phyloP scores from a whole-genome alignment of 2,888 invertebrate genomes.

The Rhingia rostrata region DNA sequence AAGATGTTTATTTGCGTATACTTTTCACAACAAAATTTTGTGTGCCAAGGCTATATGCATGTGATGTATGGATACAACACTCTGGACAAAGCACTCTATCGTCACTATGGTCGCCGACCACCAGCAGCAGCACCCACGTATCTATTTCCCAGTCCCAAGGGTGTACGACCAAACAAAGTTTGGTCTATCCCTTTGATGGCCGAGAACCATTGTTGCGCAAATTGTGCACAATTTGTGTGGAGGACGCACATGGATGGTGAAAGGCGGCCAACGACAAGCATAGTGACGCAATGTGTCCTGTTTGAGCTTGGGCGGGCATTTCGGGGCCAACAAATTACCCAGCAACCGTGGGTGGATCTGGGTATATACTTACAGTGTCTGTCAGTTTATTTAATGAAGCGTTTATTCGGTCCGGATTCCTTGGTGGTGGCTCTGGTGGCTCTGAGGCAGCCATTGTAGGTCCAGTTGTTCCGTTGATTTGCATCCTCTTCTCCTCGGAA shows the following conservation, averaged over 20 bases:
- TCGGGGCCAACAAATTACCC: slow-evolving; percentile 32
- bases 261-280: not conserved
- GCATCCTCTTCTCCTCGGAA: slow-evolving; percentile 78
- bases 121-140: not conserved
- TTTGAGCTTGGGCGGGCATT: not conserved
- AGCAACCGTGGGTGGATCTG: slow-evolving; percentile 7
- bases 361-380: slow-evolving; percentile 81
- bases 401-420: slow-evolving; percentile 83
- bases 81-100: slow-evolving; percentile 23
- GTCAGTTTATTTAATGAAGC: slow-evolving; percentile 82
- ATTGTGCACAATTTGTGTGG: slow-evolving; percentile 42
- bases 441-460: slow-evolving; percentile 83
- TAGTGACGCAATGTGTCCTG: slow-evolving; percentile 39
- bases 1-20: not conserved
- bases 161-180: slow-evolving; percentile 1
- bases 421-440: slow-evolving; percentile 83
- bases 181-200: slow-evolving; percentile 25
- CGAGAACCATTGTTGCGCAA: slow-evolving; percentile 52
- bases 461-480: slow-evolving; percentile 82
- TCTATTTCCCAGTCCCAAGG: not conserved
- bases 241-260: slow-evolving; percentile 21
- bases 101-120: slow-evolving; percentile 35
- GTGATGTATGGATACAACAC: slow-evolving; percentile 11
- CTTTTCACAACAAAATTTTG: slow-evolving; percentile 36
- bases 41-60: slow-evolving; percentile 62